phyloP scores from a whole-genome alignment of 92 coral and sea anemone species.

The Muricea muricata region DNA sequence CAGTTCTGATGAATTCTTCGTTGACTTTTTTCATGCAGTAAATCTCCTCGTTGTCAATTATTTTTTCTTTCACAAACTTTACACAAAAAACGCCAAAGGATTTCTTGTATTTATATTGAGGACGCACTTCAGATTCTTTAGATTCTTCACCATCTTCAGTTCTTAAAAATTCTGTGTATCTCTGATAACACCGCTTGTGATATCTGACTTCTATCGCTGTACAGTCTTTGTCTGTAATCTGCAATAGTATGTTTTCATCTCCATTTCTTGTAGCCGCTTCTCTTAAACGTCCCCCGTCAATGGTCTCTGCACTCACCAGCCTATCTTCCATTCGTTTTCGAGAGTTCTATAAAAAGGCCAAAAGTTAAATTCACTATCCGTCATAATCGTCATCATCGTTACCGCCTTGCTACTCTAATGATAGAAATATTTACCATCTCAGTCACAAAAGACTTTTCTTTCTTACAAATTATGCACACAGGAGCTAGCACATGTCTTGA shows the following conservation, averaged over 20 bases:
- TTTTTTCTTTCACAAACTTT: constrained; percentile 16
- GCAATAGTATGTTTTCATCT: constrained; percentile 54
- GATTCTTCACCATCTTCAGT: constrained; percentile 12
- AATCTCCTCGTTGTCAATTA: constrained; percentile 49
- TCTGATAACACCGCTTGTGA: constrained; percentile 46
- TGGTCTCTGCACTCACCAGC: constrained; percentile 55
- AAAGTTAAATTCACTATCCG: constrained; percentile 15
- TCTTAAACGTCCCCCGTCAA: constrained; percentile 48
- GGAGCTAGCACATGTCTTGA: constrained; percentile 22
- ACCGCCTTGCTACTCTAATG: background rate
- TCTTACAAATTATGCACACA: constrained; percentile 12
- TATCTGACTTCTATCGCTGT: constrained; percentile 55
- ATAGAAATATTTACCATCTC: background rate
- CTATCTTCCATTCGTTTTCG: constrained; percentile 49
- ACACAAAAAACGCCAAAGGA: constrained; percentile 13
- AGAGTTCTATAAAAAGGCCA: constrained; percentile 24
- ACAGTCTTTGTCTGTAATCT: constrained; percentile 59
- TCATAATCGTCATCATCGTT: background rate
- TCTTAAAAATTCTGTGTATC: constrained; percentile 37
- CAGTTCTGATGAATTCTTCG: constrained; percentile 56
- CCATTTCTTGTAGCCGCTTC: constrained; percentile 61
- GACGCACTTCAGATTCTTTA: background rate
- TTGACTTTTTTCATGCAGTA: constrained; percentile 54
- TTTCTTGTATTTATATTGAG: constrained; percentile 14
- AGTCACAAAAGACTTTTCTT: constrained; percentile 18